Percentiles rank a stretch among this genome's conserved stretches.
phyloP scores from a whole-genome alignment of 2,888 invertebrate species.

The Limnephilus lunatus region DNA sequence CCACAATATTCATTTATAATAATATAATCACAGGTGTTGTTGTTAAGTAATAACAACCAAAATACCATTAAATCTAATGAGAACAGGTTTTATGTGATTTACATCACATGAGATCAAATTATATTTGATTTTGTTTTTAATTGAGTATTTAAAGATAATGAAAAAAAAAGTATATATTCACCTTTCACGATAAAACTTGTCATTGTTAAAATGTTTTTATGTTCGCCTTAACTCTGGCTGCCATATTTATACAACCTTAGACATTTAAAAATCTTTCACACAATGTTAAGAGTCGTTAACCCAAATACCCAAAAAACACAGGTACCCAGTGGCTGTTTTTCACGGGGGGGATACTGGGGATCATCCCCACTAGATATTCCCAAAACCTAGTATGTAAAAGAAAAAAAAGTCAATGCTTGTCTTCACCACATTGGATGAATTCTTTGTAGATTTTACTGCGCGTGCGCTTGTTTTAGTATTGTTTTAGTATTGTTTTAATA shows the following conservation, averaged over 20 bases:
- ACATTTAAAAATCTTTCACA: background rate
- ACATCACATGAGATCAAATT: background rate
- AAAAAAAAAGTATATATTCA: background rate
- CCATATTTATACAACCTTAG: background rate
- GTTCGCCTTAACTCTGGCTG: no score
- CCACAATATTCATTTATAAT: background rate
- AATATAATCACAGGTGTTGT: background rate
- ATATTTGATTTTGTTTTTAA: background rate
- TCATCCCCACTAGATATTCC: no score
- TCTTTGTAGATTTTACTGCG: no score
- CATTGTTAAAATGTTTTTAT: background rate
- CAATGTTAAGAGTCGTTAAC: background rate
- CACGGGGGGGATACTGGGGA: no score
- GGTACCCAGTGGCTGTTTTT: no score
- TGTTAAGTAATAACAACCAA: background rate
- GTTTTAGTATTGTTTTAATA: no score
- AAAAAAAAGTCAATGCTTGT: no score
- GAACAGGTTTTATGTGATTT: background rate
- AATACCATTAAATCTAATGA: constrained; percentile 3
- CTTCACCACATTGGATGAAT: no score
- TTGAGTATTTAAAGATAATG: background rate
- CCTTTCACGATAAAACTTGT: background rate
- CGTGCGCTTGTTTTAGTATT: no score
- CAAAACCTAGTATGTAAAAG: no score
- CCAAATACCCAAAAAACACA: background rate